These are phyloP conservation scores for Engraulis encrasicolus DNA, from an alignment of 2,113 vertebrate genomes.

Conservation along the genomic window DNA sequence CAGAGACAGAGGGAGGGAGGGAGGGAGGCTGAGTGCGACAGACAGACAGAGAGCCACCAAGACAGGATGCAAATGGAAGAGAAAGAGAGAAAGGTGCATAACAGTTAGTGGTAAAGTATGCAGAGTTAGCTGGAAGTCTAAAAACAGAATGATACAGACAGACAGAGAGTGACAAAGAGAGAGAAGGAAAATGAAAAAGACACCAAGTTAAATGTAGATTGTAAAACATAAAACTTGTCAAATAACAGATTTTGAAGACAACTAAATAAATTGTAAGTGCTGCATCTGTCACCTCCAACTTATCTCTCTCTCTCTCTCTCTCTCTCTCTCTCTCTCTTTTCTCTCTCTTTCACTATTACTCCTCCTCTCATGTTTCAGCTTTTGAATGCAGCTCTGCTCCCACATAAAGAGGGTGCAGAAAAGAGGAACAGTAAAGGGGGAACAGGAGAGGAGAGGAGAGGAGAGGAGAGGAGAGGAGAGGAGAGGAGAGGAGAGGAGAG, in stretches of 20 bases:
- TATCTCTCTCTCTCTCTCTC: no score
- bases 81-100: no score
- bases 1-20: background rate
- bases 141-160: background rate
- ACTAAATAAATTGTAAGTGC: background rate
- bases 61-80: no score
- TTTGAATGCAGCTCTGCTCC: no score
- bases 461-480: background rate
- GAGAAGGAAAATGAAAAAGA: background rate
- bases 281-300: background rate
- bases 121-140: background rate
- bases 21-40: background rate
- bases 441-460: background rate
- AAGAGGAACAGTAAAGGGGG: no score
- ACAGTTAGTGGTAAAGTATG: no score
- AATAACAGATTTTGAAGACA: background rate
- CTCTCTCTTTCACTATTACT: no score
- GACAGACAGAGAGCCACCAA: no score
- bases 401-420: no score
- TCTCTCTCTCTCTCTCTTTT: background rate
- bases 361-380: no score
- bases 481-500: background rate
- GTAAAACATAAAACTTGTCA: background rate
- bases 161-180: background rate
- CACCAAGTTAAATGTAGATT: background rate